Evolutionary conservation across 2,888 invertebrate genomes (phyloP), one percentile per base, ranked within the genome.

Genomic region (Thereva nobilitata): DNA sequence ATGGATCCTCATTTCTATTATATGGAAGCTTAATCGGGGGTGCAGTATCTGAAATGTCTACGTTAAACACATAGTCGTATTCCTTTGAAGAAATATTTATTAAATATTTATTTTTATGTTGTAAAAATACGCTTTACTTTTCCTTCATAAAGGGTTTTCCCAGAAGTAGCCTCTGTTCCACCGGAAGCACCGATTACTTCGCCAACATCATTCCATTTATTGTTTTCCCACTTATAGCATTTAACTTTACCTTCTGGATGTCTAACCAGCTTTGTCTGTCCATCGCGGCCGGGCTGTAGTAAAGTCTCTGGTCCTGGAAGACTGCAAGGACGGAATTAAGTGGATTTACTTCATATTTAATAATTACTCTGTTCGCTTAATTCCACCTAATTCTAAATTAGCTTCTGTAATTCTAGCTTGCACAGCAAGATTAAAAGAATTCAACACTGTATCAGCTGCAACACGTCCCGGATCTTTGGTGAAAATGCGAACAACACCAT

Each of bases 41-140:
- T 55, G 87, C 87, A 1, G 92, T 93, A 76, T 96, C 96, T 76
- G 95, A 92, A 65, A 97, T 90, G 75, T 97, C 97, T n/a, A 98
- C 94, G 71, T 88, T 90, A 79, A 98, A 97, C 38, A 97, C 96
- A 81, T 87, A 97, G 82, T 98, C 98, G 77, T 96, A 98, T 75
- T 93, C 91, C 75, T 77, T 53, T 34, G 68, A 64, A 9, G 35
- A 9, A 59, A 9, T 10, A 0, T 37, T 2, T 34, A 12, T 57
- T 41, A 55, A 4, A 23, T n/a, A 10, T 37, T 10, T 9, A 49
- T 12, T n/a, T 50, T 23, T 54, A 23, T 10, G n/a, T 10, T 55
- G 63, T 65, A 84, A 86, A 74, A 67, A 76, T 71, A 47, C 12
- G n/a, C 37, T 70, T 45, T 64, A 76, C 76, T 70, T 92, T 88